Conservation (phyloP, 1,140 invertebrate genomes). For the Drosophila lacteicornis region DNA sequence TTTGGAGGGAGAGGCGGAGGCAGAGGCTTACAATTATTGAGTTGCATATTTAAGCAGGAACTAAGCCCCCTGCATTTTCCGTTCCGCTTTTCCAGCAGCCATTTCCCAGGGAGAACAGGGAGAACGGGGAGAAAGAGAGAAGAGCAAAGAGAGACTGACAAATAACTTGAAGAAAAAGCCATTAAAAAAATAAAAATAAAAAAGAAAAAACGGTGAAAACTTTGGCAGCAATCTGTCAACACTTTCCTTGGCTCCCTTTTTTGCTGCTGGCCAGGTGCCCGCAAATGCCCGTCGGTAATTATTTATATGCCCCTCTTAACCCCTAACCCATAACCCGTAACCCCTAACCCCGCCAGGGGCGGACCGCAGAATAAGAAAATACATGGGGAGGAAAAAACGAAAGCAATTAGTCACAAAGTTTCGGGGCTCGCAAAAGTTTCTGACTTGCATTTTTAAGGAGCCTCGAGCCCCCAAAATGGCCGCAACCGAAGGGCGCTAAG, state of each 20-base stretch:
- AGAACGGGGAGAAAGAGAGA: not conserved
- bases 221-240: conserved; percentile 80
- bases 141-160: conserved; percentile 10
- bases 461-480: conserved; percentile 33
- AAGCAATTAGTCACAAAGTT: conserved; percentile 80
- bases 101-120: not conserved
- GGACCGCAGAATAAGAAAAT: conserved; percentile 61
- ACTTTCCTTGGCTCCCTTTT: conserved; percentile 36
- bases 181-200: conserved; percentile 39
- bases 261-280: conserved; percentile 37
- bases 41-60: conserved; percentile 34
- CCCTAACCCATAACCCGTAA: conserved; percentile 6
- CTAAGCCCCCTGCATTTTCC: not conserved
- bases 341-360: not conserved
- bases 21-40: conserved; percentile 39
- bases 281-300: conserved; percentile 64
- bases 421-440: conserved; percentile 56
- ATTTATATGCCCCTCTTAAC: conserved; percentile 54
- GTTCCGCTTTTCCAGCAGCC: not conserved
- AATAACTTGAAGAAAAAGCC: conserved; percentile 49
- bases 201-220: conserved; percentile 55
- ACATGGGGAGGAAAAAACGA: conserved; percentile 48
- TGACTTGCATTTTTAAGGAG: conserved; percentile 71
- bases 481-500: conserved; percentile 30
- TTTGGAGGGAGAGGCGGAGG: not conserved